Evolutionary conservation across 2,113 vertebrate genomes (phyloP), one percentile per base, ranked within the genome.

Genomic region (Sturnus vulgaris): DNA sequence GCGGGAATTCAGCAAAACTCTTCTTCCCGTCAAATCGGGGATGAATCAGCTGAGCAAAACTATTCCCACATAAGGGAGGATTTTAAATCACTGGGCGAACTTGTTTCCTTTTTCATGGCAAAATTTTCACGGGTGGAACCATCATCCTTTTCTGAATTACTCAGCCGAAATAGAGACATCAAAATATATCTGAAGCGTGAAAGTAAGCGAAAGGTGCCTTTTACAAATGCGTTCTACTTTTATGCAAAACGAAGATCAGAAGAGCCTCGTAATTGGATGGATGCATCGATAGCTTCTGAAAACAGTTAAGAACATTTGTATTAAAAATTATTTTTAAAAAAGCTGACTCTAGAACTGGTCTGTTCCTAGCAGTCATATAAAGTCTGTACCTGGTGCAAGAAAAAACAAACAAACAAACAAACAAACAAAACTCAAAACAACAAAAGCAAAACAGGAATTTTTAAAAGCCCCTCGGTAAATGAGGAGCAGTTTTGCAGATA

Each of bases 21-120:
- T 33, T 53, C n/a, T 37, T 59, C 40, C 40, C n/a, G 1, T 33
- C 37, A 11, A 21, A 87, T 22, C 3, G 24, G 49, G 16, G 27
- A 10, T 77, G 13, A 28, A 53, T 39, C n/a, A 20, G 39, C 4
- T 12, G 33, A 61, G 23, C 20, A 7, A 24, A 89, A 64, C 14
- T 3, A 0, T n/a, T 78, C 31, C 39, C 10, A 16, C 2, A 8
- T 6, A 47, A 1, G 16, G 0, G 37, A 9, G 37, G 44, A 63
- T 44, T 64, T 49, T 7, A 52, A 31, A 50, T 23, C 42, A 1
- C 31, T 2, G 33, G 2, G 24, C 24, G 64, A 86, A 30, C 9
- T 66, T 4, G 22, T 31, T 86, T 40, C 57, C 27, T 52, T 82
- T 71, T 31, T 40, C 56, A 2, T 2, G 31, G 44, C 17, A 18